phyloP scores from a whole-genome alignment of 1,140 invertebrate genomes.

The Drosophila nasuta region DNA sequence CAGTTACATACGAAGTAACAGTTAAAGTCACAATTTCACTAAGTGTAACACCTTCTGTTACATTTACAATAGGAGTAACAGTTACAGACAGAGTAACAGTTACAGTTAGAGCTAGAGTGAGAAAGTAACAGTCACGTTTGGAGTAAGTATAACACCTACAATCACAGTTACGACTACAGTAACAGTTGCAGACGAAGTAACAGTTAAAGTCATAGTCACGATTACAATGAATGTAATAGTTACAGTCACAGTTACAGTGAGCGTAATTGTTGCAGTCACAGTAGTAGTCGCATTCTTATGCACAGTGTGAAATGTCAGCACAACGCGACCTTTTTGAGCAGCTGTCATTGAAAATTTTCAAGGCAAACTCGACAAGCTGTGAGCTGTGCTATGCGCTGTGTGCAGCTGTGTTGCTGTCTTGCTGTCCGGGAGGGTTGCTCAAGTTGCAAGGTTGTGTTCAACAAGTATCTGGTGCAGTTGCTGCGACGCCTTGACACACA shows the following conservation, averaged over 20 bases:
- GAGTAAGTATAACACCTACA: too few species aligned
- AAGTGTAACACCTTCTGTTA: too few species aligned
- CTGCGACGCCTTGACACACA: constrained; percentile 72
- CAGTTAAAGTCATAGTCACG: too few species aligned
- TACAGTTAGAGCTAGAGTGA: neutral
- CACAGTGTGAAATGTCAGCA: constrained; percentile 43
- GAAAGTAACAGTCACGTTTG: neutral
- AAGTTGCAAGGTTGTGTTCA: constrained; percentile 67
- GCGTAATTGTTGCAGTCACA: neutral
- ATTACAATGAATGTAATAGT: too few species aligned
- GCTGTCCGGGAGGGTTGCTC: constrained; percentile 12
- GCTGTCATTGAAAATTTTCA: constrained; percentile 64
- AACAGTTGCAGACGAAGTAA: too few species aligned
- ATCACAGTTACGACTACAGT: too few species aligned
- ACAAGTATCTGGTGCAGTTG: constrained; percentile 72
- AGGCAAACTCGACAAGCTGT: constrained; percentile 28
- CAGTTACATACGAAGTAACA: too few species aligned
- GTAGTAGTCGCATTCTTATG: neutral
- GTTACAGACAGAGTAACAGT: neutral
- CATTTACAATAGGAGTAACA: too few species aligned
- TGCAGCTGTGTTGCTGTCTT: neutral
- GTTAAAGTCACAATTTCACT: too few species aligned
- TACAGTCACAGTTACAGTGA: neutral
- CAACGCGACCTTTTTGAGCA: constrained; percentile 49
- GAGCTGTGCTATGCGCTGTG: constrained; percentile 8